Conservation (phyloP, 2,113 vertebrate species). For the Datnioides undecimradiatus region DNA sequence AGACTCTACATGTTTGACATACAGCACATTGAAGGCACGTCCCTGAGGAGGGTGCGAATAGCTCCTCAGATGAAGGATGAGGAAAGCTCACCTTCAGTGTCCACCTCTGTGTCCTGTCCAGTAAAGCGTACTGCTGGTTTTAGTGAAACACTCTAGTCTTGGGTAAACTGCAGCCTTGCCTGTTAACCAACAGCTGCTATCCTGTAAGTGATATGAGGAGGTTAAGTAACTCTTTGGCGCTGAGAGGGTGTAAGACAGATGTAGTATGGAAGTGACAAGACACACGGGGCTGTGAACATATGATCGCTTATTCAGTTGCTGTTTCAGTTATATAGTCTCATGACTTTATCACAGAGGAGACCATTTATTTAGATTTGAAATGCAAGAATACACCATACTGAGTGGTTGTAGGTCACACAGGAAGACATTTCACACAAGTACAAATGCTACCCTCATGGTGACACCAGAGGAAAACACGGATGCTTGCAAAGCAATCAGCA, state of each 20-base stretch:
- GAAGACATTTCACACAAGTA: too few species aligned
- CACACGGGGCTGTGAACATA: not conserved
- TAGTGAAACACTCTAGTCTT: not conserved
- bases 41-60: slow-evolving; percentile 70
- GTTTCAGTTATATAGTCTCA: too few species aligned
- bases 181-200: not conserved
- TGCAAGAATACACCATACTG: too few species aligned
- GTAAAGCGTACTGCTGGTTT: not conserved
- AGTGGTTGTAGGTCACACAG: too few species aligned
- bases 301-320: too few species aligned
- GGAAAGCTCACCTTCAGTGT: slow-evolving; percentile 38
- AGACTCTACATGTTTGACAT: slow-evolving; percentile 62
- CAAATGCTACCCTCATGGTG: too few species aligned
- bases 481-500: too few species aligned
- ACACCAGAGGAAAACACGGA: too few species aligned
- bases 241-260: slow-evolving; percentile 4
- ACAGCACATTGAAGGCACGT: slow-evolving; percentile 67
- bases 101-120: not conserved
- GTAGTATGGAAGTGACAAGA: not conserved
- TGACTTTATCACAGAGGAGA: too few species aligned
- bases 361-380: too few species aligned
- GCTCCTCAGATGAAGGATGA: slow-evolving; percentile 59
- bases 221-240: not conserved
- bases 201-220: slow-evolving; percentile 12
- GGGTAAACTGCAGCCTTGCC: not conserved